Conservation (phyloP, 1,140 invertebrate genomes). For the Lordiphosa mommai region DNA sequence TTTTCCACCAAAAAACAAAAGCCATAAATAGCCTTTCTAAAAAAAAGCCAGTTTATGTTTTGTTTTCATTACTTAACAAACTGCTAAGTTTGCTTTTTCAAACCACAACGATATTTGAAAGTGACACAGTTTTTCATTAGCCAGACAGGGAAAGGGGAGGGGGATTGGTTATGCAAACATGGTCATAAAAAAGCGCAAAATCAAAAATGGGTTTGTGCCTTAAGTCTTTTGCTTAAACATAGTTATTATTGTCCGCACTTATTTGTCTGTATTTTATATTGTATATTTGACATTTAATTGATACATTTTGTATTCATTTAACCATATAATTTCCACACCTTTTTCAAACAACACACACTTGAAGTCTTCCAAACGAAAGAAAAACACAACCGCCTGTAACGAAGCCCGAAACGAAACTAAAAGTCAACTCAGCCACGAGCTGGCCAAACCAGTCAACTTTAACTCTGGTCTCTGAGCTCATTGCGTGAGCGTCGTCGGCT, state of each 20-base stretch:
- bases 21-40: no score
- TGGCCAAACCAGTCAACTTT: slow-evolving; percentile 13
- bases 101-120: slow-evolving; percentile 17
- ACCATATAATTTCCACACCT: slow-evolving; percentile 32
- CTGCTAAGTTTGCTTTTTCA: background rate
- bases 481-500: slow-evolving; percentile 26
- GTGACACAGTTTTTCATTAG: slow-evolving; percentile 9
- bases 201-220: slow-evolving; percentile 44
- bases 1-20: no score
- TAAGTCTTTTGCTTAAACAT: slow-evolving; percentile 48
- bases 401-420: slow-evolving; percentile 71
- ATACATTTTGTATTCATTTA: background rate
- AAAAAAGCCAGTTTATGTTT: background rate
- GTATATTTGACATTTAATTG: no score
- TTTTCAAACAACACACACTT: slow-evolving; percentile 19
- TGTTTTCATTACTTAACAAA: background rate
- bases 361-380: background rate
- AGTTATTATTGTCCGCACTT: background rate
- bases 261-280: no score
- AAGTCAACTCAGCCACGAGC: slow-evolving; percentile 36
- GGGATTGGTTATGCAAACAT: no score
- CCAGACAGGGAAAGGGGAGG: no score
- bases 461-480: background rate
- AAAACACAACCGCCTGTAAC: slow-evolving; percentile 42
- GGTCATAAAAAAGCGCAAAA: no score